Evolutionary conservation across 2,888 invertebrate species (phyloP).

Genomic region (Erpobdella octoculata): DNA sequence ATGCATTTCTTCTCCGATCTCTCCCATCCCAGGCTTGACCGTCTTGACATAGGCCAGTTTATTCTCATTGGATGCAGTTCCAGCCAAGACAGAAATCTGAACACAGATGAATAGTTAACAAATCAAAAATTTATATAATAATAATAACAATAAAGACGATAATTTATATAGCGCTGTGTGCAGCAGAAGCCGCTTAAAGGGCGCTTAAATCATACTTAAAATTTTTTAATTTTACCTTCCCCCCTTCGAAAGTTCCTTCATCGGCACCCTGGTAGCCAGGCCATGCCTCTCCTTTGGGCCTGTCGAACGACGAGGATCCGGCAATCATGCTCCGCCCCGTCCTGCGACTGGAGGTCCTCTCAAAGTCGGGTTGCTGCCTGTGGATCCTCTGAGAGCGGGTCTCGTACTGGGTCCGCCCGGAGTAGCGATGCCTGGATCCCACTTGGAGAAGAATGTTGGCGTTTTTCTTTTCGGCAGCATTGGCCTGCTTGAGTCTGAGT

Average conservation of each 20-base stretch:
- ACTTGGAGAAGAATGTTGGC: neutral
- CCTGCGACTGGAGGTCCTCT: constrained; percentile 50
- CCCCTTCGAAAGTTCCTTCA: too few species aligned
- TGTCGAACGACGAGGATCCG: neutral
- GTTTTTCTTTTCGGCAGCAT: constrained; percentile 54
- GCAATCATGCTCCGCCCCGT: constrained; percentile 30
- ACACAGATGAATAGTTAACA: too few species aligned
- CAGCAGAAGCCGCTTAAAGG: too few species aligned
- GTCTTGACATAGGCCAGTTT: constrained; percentile 39
- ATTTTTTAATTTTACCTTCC: too few species aligned
- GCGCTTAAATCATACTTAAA: too few species aligned
- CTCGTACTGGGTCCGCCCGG: constrained; percentile 92
- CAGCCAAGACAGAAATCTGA: constrained; percentile 37
- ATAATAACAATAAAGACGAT: too few species aligned
- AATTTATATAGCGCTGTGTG: too few species aligned
- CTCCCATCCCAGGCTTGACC: constrained; percentile 32
- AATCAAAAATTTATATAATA: too few species aligned
- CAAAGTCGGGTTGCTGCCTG: constrained; percentile 74
- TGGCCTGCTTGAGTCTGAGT: constrained; percentile 60
- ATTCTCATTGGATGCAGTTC: constrained; percentile 36
- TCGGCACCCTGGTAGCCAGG: neutral
- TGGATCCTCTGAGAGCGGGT: constrained; percentile 71
- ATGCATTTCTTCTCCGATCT: neutral
- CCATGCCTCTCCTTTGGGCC: constrained; percentile 18
- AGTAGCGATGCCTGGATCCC: constrained; percentile 73